phyloP scores from a whole-genome alignment of 2,113 vertebrate species.

The Antechinus flavipes region DNA sequence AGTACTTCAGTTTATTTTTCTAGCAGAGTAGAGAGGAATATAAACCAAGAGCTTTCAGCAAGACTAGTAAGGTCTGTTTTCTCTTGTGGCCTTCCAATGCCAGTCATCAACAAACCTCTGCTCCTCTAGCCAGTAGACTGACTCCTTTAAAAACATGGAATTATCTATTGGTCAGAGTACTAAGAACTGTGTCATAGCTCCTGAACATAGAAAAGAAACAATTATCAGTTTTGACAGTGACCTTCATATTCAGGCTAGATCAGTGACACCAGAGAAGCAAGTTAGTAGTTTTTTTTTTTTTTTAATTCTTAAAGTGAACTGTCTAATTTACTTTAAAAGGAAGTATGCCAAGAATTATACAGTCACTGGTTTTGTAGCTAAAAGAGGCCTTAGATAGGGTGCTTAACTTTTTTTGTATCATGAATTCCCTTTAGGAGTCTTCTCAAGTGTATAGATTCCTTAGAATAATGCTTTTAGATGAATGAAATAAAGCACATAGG shows the following conservation, averaged over 20 bases:
- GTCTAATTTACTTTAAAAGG: not conserved
- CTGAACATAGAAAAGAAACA: not conserved
- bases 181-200: not conserved
- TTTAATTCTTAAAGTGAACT: not conserved
- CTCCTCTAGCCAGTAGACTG: not conserved
- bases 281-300: not conserved
- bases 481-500: not conserved
- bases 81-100: not conserved
- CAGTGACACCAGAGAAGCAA: constrained; percentile 11
- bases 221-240: not conserved
- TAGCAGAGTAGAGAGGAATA: not conserved
- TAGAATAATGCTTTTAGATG: not conserved
- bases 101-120: not conserved
- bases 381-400: not conserved
- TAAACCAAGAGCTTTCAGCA: constrained; percentile 12
- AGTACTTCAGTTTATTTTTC: not conserved
- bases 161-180: not conserved
- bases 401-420: not conserved
- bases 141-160: constrained; percentile 2
- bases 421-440: not conserved
- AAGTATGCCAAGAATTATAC: not conserved
- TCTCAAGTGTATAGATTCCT: not conserved
- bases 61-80: not conserved
- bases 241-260: not conserved
- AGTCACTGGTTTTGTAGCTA: not conserved